Base-by-base conservation (phyloP, 2,888 invertebrate species). In the Osmoderma eremita region DNA sequence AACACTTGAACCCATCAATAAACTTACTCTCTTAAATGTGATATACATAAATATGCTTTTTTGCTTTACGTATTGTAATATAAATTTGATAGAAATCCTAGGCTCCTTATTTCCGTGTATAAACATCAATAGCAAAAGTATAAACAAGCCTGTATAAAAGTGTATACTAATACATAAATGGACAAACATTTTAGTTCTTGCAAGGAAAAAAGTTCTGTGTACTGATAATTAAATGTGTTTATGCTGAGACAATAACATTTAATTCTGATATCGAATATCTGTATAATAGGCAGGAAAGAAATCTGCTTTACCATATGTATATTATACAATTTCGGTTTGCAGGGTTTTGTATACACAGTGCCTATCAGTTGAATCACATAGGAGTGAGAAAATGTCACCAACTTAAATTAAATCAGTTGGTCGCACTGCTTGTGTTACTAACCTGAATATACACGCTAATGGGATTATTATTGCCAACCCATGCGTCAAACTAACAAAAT, bases 1-100 rank as follows among this genome's bases (percentile, higher is more conserved):
- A 63, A 54, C 30, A 67, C 42, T 39, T 67, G 53, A 67, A 65
- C 49, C 39, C 48, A 50, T 41, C 39, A 63, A 53, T 17, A 41
- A 30, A 41, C 20, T 65, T 42, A 56, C 61, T 58, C 48, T 65
- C 15, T 50, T 58, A 49, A 65, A 65, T 65, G 65, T 65, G 65
- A 65, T 65, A 65, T 50, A 50, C 30, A 30, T 30, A 30, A 20
- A 61, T 61, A 61, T 61, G 58, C 58, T 61, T 54, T 20, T 30
- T 61, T 61, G 58, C 58, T 51, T 64, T 53, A 64, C 36, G 58
- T 45, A 61, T 61, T 61, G 45, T 61, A 61, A 61, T 61, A 61
- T 42, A 61, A 61, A 48, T 61, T 58, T 45, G 42, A 61, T 61
- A 61, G 45, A 36, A 61, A 54, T 61, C 30, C 30, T 61, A 61